These are phyloP conservation scores for Microplitis demolitor DNA, from an alignment of 1,140 invertebrate genomes.

Conservation along the genomic window DNA sequence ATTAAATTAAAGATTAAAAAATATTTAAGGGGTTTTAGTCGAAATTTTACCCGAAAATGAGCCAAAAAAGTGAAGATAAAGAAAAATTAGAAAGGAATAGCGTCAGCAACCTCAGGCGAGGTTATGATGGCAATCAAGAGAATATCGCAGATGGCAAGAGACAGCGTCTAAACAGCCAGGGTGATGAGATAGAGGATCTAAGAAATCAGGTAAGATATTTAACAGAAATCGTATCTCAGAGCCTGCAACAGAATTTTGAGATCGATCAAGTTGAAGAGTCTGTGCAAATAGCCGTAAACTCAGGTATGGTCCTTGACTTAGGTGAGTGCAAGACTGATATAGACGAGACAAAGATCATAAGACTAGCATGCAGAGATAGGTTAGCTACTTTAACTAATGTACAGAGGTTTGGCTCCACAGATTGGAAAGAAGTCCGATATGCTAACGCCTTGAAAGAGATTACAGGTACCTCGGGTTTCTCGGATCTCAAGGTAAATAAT, in stretches of 20 bases:
- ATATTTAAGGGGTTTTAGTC: no score
- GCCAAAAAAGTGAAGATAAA: no score
- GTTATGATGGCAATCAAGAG: no score
- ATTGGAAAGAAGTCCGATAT: constrained; percentile 28
- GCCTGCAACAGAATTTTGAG: no score
- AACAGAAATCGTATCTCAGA: no score
- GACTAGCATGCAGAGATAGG: neutral
- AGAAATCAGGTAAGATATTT: no score
- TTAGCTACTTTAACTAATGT: constrained; percentile 1
- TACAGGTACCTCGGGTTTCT: constrained; percentile 22
- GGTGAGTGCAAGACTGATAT: constrained; percentile 18
- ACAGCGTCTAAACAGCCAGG: no score
- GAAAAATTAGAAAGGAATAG: no score
- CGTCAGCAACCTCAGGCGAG: no score
- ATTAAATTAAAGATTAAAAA: neutral
- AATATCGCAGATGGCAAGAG: no score
- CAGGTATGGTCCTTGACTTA: neutral
- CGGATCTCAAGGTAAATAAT: constrained; percentile 31
- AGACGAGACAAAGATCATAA: constrained; percentile 14
- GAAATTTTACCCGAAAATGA: no score
- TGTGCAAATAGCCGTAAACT: neutral
- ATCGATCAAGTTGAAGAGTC: neutral
- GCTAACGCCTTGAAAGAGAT: constrained; percentile 21
- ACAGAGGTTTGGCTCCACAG: constrained; percentile 13
- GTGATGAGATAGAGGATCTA: no score